Evolutionary conservation across 2,113 vertebrate species (phyloP).

Genomic region (Brachyhypopomus gauderio): DNA sequence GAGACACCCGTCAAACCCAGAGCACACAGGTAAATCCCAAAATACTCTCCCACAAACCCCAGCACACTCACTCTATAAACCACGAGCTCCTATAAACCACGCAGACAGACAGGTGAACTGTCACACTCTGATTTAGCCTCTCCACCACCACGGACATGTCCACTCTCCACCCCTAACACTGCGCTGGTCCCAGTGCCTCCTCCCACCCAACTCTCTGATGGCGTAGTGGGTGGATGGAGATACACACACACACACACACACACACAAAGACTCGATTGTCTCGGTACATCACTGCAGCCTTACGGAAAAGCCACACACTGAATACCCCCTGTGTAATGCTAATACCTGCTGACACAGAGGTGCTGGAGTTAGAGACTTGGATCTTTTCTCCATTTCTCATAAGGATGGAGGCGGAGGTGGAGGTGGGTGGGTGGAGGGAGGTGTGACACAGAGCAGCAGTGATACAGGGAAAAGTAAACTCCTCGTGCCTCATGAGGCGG

Average conservation of each 20-base stretch:
- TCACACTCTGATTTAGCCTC: slow-evolving; percentile 58
- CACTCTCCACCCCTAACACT: slow-evolving; percentile 37
- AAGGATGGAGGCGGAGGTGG: not conserved
- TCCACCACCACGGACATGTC: slow-evolving; percentile 43
- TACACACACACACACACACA: too few species aligned
- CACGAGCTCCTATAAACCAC: not conserved
- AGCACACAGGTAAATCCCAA: slow-evolving; percentile 43
- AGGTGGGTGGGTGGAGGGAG: not conserved
- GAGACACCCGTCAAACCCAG: slow-evolving; percentile 29
- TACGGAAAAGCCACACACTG: slow-evolving; percentile 35
- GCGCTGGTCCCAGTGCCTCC: slow-evolving; percentile 31
- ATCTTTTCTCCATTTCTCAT: slow-evolving; percentile 10
- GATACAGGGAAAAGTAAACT: slow-evolving; percentile 33
- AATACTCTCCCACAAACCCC: slow-evolving; percentile 49
- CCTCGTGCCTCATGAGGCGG: not conserved
- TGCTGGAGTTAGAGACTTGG: slow-evolving; percentile 15
- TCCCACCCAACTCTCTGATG: slow-evolving; percentile 38
- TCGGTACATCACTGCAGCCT: slow-evolving; percentile 15
- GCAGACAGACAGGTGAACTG: slow-evolving; percentile 19
- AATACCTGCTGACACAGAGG: slow-evolving; percentile 18
- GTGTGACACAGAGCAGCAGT: not conserved
- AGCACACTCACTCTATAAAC: slow-evolving; percentile 21
- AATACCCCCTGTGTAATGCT: slow-evolving; percentile 45
- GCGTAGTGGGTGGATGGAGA: not conserved
- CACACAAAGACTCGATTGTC: slow-evolving; percentile 58